Conservation (phyloP, 1,140 invertebrate genomes). For the Bombus impatiens region DNA sequence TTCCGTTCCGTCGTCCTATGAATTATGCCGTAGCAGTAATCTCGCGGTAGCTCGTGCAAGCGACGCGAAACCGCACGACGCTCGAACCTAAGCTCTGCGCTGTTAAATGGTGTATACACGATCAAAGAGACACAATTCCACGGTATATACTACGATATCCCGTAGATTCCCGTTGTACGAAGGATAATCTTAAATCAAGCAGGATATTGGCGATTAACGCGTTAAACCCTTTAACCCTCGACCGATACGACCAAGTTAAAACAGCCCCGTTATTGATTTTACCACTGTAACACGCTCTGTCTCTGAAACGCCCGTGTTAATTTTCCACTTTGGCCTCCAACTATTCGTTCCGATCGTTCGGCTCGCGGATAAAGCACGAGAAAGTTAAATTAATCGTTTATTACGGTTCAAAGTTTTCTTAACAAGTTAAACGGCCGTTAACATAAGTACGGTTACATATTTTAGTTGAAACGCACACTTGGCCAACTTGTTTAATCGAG, state of each 20-base stretch:
- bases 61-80: not conserved
- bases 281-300: not conserved
- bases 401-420: not conserved
- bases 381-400: conserved; percentile 24
- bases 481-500: not conserved
- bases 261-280: conserved; percentile 7
- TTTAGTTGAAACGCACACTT: not conserved
- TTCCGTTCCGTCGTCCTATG: not conserved
- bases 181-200: not conserved
- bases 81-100: too few relatives aligned
- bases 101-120: not conserved
- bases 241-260: not conserved
- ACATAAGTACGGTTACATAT: not conserved
- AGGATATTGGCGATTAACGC: not conserved
- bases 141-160: not conserved
- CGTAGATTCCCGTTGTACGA: not conserved
- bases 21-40: not conserved
- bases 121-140: not conserved
- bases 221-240: not conserved
- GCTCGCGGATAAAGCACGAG: not conserved
- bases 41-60: not conserved
- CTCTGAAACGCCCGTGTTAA: not conserved
- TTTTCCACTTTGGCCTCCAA: not conserved
- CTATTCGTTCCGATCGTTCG: not conserved
- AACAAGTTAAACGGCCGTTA: conserved; percentile 2